Conservation (phyloP, 2,888 invertebrate genomes). For the Conchocele bisecta region DNA sequence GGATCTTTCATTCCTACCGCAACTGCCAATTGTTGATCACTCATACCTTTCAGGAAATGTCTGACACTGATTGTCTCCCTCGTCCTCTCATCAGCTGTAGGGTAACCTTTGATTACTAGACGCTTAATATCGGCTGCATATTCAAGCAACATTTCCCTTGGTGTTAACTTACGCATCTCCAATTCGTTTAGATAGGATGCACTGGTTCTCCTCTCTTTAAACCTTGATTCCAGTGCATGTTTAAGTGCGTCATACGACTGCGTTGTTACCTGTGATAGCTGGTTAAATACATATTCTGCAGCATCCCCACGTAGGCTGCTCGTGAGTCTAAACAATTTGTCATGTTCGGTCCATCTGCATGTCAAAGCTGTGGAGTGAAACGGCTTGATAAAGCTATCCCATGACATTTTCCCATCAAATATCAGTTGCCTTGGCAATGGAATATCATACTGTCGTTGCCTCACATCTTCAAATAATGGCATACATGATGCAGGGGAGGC, state of each 20-base stretch:
- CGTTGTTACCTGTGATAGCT: conserved; percentile 5
- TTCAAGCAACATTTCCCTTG: conserved; percentile 35
- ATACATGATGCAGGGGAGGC: too few species aligned
- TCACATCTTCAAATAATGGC: too few species aligned
- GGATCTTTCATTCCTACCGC: conserved; percentile 52
- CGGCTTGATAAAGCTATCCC: conserved; percentile 28
- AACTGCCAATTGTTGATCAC: conserved; percentile 26
- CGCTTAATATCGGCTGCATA: conserved; percentile 36
- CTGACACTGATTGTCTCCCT: conserved; percentile 37
- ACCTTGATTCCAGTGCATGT: conserved; percentile 30
- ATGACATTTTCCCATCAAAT: conserved; percentile 17
- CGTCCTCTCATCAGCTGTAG: conserved; percentile 32
- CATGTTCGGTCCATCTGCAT: conserved; percentile 25
- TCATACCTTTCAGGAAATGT: conserved; percentile 39
- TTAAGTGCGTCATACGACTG: conserved; percentile 3
- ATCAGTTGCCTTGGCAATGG: too few species aligned
- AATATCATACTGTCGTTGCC: too few species aligned
- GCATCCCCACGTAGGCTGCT: conserved; percentile 35
- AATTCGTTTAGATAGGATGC: conserved; percentile 41
- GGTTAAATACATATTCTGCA: conserved; percentile 39
- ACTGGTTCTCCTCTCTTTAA: conserved; percentile 21
- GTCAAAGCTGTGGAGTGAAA: conserved; percentile 9
- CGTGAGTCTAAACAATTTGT: conserved; percentile 22
- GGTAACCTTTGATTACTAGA: conserved; percentile 30
- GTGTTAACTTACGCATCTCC: conserved; percentile 20